A percentile compares a stretch with the other conserved stretches of the same genome.
Evolutionary conservation across 2,888 invertebrate genomes (phyloP).

Genomic region (Philereme transversata): DNA sequence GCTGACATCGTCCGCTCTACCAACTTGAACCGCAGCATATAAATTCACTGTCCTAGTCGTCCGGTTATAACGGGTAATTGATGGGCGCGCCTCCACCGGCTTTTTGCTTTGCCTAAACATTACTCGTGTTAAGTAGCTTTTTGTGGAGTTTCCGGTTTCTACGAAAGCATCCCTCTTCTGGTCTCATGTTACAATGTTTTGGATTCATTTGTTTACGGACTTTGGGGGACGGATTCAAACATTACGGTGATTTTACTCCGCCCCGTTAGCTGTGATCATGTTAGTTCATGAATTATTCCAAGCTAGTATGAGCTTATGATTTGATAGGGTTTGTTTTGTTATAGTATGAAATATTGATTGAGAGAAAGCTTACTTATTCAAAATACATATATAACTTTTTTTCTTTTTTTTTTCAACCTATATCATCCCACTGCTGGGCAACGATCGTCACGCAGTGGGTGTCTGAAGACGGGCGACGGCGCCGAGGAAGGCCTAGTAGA

Average conservation of each 20-base stretch:
- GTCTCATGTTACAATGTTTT: slow-evolving; percentile 27
- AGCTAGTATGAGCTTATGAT: slow-evolving; percentile 32
- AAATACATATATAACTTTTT: too few relatives aligned
- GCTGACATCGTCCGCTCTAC: slow-evolving; percentile 13
- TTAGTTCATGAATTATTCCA: slow-evolving; percentile 24
- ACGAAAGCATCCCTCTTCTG: slow-evolving; percentile 27
- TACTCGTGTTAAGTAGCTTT: slow-evolving; percentile 39
- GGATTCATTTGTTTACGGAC: slow-evolving; percentile 19
- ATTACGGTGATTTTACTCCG: slow-evolving; percentile 17
- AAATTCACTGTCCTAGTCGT: slow-evolving; percentile 30
- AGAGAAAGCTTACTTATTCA: too few relatives aligned
- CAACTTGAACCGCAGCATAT: slow-evolving; percentile 23
- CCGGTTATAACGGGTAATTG: slow-evolving; percentile 51
- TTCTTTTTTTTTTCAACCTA: too few relatives aligned
- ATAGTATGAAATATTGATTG: slow-evolving; percentile 1
- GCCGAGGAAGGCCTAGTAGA: too few relatives aligned
- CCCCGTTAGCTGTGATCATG: slow-evolving; percentile 19
- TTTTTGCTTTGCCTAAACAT: slow-evolving; percentile 55
- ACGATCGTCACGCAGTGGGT: too few relatives aligned
- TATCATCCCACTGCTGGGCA: too few relatives aligned
- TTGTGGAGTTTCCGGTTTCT: slow-evolving; percentile 34
- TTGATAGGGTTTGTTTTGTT: slow-evolving; percentile 28
- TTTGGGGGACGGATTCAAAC: slow-evolving; percentile 21
- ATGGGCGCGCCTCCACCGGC: slow-evolving; percentile 48
- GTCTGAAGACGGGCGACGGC: too few relatives aligned